Conservation (phyloP, 1,140 invertebrate species). For the Paraescarpia echinospica region DNA sequence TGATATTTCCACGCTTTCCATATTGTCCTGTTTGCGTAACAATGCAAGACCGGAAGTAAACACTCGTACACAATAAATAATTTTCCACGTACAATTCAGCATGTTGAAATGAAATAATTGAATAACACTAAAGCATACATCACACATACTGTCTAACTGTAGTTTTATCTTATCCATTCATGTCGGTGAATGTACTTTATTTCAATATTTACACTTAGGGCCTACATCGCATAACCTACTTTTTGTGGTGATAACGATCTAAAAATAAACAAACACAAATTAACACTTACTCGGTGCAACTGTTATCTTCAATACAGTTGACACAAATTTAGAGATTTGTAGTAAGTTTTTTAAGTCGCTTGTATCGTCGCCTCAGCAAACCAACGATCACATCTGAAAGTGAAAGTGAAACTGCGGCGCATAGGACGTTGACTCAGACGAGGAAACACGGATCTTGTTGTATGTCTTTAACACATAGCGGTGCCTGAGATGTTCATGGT, state of each 20-base stretch:
- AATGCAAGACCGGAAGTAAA: background rate
- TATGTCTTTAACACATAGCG: background rate
- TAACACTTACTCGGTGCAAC: too few relatives aligned
- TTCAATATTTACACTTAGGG: background rate
- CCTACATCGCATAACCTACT: background rate
- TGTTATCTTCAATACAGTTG: background rate
- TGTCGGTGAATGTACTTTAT: background rate
- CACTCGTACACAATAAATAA: background rate
- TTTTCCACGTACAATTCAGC: background rate
- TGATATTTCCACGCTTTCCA: background rate
- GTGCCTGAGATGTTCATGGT: background rate
- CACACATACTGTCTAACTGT: background rate
- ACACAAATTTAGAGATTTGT: background rate
- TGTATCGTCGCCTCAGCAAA: background rate
- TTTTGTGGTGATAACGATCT: background rate
- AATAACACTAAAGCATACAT: too few relatives aligned
- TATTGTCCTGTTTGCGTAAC: background rate
- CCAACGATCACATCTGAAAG: background rate
- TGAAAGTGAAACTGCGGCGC: background rate
- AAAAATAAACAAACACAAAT: background rate
- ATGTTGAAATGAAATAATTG: too few relatives aligned
- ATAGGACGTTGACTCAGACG: background rate
- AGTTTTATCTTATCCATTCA: background rate
- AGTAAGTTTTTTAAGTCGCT: background rate
- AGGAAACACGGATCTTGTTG: background rate